These are phyloP conservation scores for Bubo bubo DNA, from an alignment of 2,113 vertebrate species.

Conservation along the genomic window DNA sequence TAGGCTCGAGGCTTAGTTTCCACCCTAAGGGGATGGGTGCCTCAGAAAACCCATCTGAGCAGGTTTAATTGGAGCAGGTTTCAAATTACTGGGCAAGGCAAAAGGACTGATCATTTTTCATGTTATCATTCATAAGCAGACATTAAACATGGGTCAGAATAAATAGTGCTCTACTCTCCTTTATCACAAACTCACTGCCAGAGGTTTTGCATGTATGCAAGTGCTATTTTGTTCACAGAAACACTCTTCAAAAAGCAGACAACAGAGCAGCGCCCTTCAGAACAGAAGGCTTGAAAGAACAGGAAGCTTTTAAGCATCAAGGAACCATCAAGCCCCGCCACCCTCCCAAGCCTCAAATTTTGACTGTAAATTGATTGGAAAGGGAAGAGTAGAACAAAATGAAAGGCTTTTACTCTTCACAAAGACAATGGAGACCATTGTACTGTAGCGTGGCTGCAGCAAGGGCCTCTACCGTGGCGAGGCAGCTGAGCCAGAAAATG, in stretches of 20 bases:
- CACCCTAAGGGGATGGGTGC: not conserved
- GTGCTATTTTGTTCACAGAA: not conserved
- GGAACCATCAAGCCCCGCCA: not conserved
- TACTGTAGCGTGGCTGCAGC: constrained; percentile 41
- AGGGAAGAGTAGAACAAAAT: constrained; percentile 5
- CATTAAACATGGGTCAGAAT: not conserved
- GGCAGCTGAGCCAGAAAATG: constrained; percentile 37
- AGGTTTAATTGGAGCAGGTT: not conserved
- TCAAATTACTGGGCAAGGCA: not conserved
- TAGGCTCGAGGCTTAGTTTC: not conserved
- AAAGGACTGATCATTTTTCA: not conserved
- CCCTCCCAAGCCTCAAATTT: constrained; percentile 19
- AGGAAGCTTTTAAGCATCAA: constrained; percentile 26
- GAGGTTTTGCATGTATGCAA: not conserved
- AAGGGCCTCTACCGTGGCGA: not conserved
- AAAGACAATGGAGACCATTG: constrained; percentile 49
- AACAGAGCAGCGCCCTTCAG: not conserved
- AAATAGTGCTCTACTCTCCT: not conserved
- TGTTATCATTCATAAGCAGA: not conserved
- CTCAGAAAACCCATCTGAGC: not conserved
- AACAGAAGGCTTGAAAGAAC: constrained; percentile 1
- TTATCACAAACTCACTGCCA: not conserved
- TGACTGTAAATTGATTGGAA: constrained; percentile 48
- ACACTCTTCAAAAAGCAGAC: not conserved
- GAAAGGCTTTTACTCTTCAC: constrained; percentile 32